Evolutionary conservation across 2,113 vertebrate species (phyloP), one percentile per base, ranked within the genome.

Genomic region (Condylura cristata): DNA sequence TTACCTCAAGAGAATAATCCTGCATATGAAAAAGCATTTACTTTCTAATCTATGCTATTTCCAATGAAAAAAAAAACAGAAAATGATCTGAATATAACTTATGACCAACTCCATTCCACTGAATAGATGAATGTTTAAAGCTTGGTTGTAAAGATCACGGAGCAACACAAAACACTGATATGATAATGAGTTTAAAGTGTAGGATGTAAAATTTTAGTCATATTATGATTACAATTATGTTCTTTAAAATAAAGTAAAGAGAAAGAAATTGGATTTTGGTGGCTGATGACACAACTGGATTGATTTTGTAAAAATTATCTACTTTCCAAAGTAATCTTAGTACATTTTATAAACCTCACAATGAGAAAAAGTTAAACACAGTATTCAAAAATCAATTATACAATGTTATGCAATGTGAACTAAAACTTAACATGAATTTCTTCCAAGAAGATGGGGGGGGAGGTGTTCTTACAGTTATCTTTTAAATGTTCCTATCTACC

Each of bases 1-100:
- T 70, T 58, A 88, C 44, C n/a, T 2, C 58, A 76, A 93, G 76
- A 91, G 95, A 92, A 87, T n/a, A 76, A 61, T 28, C 39, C 60
- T 85, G 37, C 56, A 88, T 65, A 44, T 76, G 63, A 63, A 86
- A 89, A 86, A 46, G 6, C 1, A 63, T 71, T 78, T 92, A 30
- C 20, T 34, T 16, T 84, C 13, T 26, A 61, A 9, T 48, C 61
- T 82, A 65, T 58, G 89, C 51, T 51, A 75, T 60, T 78, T 14
- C 51, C 65, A 70, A 76, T 56, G 41, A 89, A 78, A 12, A 83
- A 83, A 74, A 76, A 56, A 75, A 0, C 60, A 86, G 22, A 93
- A 85, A 41, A 61, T 66, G 46, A 65, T n/a, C 11, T 17, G 34
- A 44, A 44, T 17, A 56, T 71, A 84, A 70, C 8, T 63, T 30